phyloP scores from a whole-genome alignment of 2,113 vertebrate genomes.

The Hippocampus barbouri region DNA sequence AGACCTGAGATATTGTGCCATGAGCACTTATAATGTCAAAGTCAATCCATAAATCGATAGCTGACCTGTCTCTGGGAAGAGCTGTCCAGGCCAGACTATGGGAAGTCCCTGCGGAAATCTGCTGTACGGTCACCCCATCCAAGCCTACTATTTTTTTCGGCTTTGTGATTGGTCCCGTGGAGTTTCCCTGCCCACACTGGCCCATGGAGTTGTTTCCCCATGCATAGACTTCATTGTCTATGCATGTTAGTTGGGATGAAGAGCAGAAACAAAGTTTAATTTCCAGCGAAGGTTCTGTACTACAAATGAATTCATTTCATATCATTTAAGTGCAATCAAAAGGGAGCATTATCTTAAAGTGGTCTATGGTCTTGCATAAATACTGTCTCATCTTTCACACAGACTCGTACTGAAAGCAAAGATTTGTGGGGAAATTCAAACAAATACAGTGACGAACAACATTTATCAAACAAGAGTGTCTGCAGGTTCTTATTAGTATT shows the following conservation, averaged over 20 bases:
- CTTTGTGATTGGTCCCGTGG: constrained; percentile 95
- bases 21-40: background rate
- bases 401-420: background rate
- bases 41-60: background rate
- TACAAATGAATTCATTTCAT: background rate
- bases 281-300: background rate
- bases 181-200: constrained; percentile 96
- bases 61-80: constrained; percentile 92
- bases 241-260: background rate
- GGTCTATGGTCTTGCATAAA: constrained; percentile 6
- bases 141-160: constrained; percentile 96
- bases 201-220: constrained; percentile 99
- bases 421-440: background rate
- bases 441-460: background rate
- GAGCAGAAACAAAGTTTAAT: background rate
- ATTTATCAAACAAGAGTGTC: background rate
- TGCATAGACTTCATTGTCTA: constrained; percentile 97
- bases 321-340: background rate
- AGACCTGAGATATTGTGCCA: constrained; percentile 2
- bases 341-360: constrained; percentile 8
- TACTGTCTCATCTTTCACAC: background rate
- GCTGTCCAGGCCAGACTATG: constrained; percentile 98
- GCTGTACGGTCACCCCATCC: constrained; percentile 92
- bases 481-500: background rate
- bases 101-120: constrained; percentile 94